A percentile compares a stretch with the other conserved stretches of the same genome.
phyloP scores from a whole-genome alignment of 2,888 invertebrate genomes.

The Xestia sexstrigata region DNA sequence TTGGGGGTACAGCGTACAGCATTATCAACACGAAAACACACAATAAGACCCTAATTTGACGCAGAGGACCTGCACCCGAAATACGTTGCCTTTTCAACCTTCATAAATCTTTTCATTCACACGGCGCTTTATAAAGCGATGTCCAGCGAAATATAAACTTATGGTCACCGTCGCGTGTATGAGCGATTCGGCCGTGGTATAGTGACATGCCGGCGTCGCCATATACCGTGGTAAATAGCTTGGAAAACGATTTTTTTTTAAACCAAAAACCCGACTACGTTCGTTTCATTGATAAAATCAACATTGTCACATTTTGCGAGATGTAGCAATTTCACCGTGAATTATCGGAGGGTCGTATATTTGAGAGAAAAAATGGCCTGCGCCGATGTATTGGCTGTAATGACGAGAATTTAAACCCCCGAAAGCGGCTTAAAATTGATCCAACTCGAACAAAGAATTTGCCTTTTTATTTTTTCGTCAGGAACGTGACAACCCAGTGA shows the following conservation, averaged over 20 bases:
- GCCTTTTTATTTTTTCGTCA: conserved; percentile 21
- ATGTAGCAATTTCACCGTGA: conserved; percentile 51
- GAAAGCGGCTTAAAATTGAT: neutral
- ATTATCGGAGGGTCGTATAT: conserved; percentile 44
- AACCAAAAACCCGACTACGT: conserved; percentile 59
- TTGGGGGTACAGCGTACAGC: neutral
- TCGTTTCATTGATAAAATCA: conserved; percentile 72
- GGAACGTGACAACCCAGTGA: conserved; percentile 15
- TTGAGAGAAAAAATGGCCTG: conserved; percentile 22
- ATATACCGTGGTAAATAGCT: conserved; percentile 69
- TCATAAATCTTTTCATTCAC: conserved; percentile 62
- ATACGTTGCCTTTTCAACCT: conserved; percentile 46
- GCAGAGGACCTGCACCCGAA: conserved; percentile 36
- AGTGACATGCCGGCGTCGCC: conserved; percentile 59
- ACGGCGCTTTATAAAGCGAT: conserved; percentile 37
- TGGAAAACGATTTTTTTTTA: conserved; percentile 66
- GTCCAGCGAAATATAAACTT: conserved; percentile 63
- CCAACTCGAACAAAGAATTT: conserved; percentile 11
- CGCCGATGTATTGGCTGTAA: conserved; percentile 6
- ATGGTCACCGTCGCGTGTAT: conserved; percentile 60
- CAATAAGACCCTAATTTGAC: conserved; percentile 57
- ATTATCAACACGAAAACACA: conserved; percentile 43
- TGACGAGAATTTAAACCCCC: neutral
- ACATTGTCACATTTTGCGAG: conserved; percentile 63
- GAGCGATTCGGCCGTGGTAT: conserved; percentile 55